Percentiles rank a stretch among this genome's conserved stretches.
These are phyloP conservation scores for Tridacna crocea DNA, from an alignment of 2,888 invertebrate species.

Conservation along the genomic window DNA sequence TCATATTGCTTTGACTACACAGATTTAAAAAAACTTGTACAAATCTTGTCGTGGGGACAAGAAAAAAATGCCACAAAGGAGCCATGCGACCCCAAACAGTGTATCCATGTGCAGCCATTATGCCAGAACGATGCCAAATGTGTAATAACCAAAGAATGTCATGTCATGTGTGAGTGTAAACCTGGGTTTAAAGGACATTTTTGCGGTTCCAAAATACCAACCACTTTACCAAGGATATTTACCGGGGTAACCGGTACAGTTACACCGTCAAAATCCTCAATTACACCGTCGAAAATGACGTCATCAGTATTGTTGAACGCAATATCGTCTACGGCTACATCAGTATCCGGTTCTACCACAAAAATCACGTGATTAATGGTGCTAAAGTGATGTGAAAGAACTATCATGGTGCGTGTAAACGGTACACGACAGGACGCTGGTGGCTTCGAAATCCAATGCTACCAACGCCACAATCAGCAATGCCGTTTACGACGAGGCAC, in stretches of 20 bases:
- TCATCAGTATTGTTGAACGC: not conserved
- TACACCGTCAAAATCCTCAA: not conserved
- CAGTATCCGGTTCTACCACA: not conserved
- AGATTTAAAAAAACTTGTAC: conserved; percentile 1
- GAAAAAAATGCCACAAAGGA: not conserved
- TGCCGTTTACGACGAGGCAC: no score
- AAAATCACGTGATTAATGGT: not conserved
- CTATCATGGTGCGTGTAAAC: no score
- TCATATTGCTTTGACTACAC: not conserved
- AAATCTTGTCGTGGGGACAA: not conserved
- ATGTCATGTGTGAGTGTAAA: conserved; percentile 4
- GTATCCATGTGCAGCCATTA: conserved; percentile 6
- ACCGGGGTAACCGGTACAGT: not conserved
- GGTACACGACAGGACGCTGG: no score
- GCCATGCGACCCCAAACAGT: not conserved
- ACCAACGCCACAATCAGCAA: no score
- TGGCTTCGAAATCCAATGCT: no score
- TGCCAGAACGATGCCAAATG: conserved; percentile 16
- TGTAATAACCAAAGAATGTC: conserved; percentile 16
- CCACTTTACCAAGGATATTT: not conserved
- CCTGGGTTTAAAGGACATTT: conserved; percentile 17
- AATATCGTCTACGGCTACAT: not conserved
- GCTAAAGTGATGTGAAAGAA: no score
- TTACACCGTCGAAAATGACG: not conserved
- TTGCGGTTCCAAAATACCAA: not conserved